Conservation (phyloP, 2,888 invertebrate species). For the Latheticus oryzae region DNA sequence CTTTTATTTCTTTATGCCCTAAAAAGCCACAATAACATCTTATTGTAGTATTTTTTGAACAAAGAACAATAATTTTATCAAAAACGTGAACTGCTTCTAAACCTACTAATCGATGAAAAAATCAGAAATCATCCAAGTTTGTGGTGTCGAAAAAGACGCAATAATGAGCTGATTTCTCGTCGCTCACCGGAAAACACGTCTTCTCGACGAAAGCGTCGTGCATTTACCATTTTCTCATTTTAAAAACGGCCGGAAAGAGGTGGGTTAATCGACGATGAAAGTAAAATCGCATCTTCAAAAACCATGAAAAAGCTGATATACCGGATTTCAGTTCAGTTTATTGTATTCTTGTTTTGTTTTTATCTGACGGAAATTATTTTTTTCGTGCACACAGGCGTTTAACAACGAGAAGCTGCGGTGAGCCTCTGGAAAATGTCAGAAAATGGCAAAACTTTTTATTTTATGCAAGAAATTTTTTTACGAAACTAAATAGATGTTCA, state of each 20-base stretch:
- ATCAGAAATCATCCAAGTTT: background rate
- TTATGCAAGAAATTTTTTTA: too few species aligned
- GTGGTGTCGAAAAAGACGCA: too few species aligned
- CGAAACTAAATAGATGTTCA: too few species aligned
- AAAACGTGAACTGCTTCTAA: too few species aligned
- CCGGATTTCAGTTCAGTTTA: slow-evolving; percentile 7
- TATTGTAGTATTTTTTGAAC: too few species aligned
- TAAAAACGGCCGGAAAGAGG: slow-evolving; percentile 12
- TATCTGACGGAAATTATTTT: slow-evolving; percentile 14
- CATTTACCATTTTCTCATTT: slow-evolving; percentile 20
- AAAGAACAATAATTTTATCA: too few species aligned
- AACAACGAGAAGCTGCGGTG: background rate
- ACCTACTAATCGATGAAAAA: too few species aligned
- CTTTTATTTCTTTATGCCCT: too few species aligned
- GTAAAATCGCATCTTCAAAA: slow-evolving; percentile 10
- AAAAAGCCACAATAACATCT: too few species aligned
- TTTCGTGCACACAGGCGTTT: background rate
- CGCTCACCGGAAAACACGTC: slow-evolving; percentile 11
- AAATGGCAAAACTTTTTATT: too few species aligned
- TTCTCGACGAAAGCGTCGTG: background rate
- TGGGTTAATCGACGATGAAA: slow-evolving; percentile 13
- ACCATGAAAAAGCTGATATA: slow-evolving; percentile 1
- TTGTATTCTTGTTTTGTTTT: slow-evolving; percentile 18
- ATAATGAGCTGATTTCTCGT: slow-evolving; percentile 19
- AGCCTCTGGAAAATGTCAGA: too few species aligned